These are phyloP conservation scores for Diorhabda elongata DNA, from an alignment of 1,140 invertebrate genomes.

Conservation along the genomic window DNA sequence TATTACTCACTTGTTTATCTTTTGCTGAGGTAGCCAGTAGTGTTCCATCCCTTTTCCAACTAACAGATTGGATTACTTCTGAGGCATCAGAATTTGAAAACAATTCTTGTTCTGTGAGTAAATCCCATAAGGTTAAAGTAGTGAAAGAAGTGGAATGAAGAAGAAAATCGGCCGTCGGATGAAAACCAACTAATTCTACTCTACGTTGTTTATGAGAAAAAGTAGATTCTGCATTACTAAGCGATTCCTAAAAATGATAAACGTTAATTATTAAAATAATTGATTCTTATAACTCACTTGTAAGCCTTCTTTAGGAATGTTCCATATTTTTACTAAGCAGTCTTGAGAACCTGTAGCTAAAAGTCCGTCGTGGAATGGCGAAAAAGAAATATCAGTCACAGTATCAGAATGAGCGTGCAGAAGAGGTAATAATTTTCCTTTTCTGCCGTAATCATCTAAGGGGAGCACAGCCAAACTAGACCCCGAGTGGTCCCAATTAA, in stretches of 20 bases:
- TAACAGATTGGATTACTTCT: constrained; percentile 79
- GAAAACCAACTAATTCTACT: constrained; percentile 82
- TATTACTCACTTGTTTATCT: constrained; percentile 61
- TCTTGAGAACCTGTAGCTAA: constrained; percentile 88
- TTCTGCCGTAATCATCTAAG: constrained; percentile 74
- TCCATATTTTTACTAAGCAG: constrained; percentile 83
- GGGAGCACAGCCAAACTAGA: constrained; percentile 83
- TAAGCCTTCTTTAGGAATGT: constrained; percentile 74
- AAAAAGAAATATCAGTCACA: constrained; percentile 92
- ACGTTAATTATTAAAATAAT: neutral
- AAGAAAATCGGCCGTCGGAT: constrained; percentile 80
- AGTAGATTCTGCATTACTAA: constrained; percentile 73
- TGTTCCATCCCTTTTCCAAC: constrained; percentile 79
- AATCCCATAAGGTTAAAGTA: constrained; percentile 82
- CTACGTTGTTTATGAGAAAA: constrained; percentile 76
- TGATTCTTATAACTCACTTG: constrained; percentile 30
- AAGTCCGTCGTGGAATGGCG: constrained; percentile 89
- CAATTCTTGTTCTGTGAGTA: constrained; percentile 74
- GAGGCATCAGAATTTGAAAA: constrained; percentile 74
- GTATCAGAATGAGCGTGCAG: constrained; percentile 83
- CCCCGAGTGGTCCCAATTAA: constrained; percentile 84
- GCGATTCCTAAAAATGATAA: constrained; percentile 55
- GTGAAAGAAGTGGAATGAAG: constrained; percentile 77
- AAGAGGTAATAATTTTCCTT: constrained; percentile 78
- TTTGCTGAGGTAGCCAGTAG: constrained; percentile 72